Evolutionary conservation across 2,113 vertebrate genomes (phyloP), one percentile per base, ranked within the genome.

Genomic region (Ivindomyrus marchei): DNA sequence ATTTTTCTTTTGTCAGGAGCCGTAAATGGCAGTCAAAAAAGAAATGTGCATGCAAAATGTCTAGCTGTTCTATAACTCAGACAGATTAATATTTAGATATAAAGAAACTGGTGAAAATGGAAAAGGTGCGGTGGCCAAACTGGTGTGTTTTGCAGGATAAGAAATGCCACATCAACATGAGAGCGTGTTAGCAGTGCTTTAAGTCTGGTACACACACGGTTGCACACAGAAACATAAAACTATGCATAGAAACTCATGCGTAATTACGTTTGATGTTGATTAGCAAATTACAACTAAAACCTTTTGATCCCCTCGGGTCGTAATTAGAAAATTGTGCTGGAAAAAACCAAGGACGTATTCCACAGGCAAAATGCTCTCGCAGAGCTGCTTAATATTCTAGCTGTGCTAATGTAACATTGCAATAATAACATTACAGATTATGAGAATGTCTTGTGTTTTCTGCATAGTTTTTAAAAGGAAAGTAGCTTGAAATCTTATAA

Each of bases 31-130:
- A 62, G 88, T 86, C 24, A 39, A 86, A 50, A 70, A 66, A 42
- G 70, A 86, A 52, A 92, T 88, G 70, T 90, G 90, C 89, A 92
- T 92, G 91, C 56, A 66, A 83, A 80, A 89, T 91, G 90, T 92
- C 74, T 89, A 87, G 21, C 47, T 91, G 83, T 87, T 74, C 52
- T 49, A 53, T 80, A 56, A 87, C 7, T 27, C 49, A 52, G 46
- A 31, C 74, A 80, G 31, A 80, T 80, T 80, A 42, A 39, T 39
- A 80, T 31, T 87, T 52, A 87, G 45, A 27, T 83, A 39, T 89
- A 90, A 89, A 87, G 74, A 47, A 80, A 77, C 31, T 56, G 66
- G 74, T 88, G 84, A 49, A 86, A 89, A 36, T 86, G 50, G 87
- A 86, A 90, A 91, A 77, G 15, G 47, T 46, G 86, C 74, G 90